Percentiles rank a stretch among this genome's conserved stretches.
These are phyloP conservation scores for Brachionus rubens DNA, from an alignment of 1,140 invertebrate species.

Conservation along the genomic window DNA sequence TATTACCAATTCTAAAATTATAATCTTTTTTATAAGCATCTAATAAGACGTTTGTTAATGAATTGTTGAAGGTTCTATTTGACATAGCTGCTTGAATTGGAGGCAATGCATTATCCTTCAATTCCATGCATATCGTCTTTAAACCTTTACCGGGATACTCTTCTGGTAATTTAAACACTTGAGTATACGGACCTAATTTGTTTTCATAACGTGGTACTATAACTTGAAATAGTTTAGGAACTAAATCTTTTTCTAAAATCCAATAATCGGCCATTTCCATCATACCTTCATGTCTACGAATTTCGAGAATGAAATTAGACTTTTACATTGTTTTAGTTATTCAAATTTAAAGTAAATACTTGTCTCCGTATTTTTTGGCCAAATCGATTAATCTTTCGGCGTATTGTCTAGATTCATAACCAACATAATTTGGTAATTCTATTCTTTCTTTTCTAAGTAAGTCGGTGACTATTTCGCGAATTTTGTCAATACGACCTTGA, in stretches of 20 bases:
- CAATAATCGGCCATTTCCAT: conserved; percentile 47
- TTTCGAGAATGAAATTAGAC: background rate
- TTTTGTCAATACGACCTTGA: conserved; percentile 41
- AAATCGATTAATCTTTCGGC: conserved; percentile 46
- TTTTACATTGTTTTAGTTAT: no score
- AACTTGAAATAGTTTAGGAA: conserved; percentile 46
- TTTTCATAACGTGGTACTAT: conserved; percentile 38
- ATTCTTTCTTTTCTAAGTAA: conserved; percentile 26
- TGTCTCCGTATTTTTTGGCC: conserved; percentile 47
- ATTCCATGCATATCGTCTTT: conserved; percentile 28
- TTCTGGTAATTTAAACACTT: conserved; percentile 17
- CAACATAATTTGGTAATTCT: conserved; percentile 34
- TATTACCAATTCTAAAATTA: background rate
- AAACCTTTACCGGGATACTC: conserved; percentile 42
- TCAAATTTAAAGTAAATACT: background rate
- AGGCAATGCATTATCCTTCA: conserved; percentile 27
- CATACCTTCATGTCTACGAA: conserved; percentile 35
- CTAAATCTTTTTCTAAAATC: conserved; percentile 38
- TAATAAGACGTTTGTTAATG: conserved; percentile 29
- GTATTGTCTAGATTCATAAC: conserved; percentile 46
- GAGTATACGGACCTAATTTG: conserved; percentile 45
- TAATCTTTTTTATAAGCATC: conserved; percentile 35
- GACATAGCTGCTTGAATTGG: conserved; percentile 4
- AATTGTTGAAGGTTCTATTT: conserved; percentile 3
- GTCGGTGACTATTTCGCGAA: conserved; percentile 14